phyloP scores from a whole-genome alignment of 2,888 invertebrate genomes.

The Drosophila melanocephala region DNA sequence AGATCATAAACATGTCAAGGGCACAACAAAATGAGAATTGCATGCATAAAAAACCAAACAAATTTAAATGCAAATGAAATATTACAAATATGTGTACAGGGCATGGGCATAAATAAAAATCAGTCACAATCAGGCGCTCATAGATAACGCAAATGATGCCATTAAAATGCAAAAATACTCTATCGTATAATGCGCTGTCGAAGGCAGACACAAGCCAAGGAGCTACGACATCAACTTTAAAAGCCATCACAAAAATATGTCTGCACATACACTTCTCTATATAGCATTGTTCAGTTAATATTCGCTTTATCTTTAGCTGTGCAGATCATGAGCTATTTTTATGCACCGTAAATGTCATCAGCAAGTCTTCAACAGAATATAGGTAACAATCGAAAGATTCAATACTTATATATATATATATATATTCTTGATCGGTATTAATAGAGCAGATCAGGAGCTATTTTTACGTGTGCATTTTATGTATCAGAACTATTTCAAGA shows the following conservation, averaged over 20 bases:
- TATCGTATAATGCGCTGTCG: constrained; percentile 27
- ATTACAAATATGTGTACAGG: constrained; percentile 36
- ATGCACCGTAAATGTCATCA: neutral
- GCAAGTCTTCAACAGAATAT: too few relatives aligned
- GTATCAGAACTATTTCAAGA: neutral
- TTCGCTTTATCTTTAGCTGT: constrained; percentile 5
- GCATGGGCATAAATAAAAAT: constrained; percentile 50
- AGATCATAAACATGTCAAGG: constrained; percentile 65
- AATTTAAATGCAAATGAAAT: constrained; percentile 74
- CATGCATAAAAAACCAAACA: constrained; percentile 28
- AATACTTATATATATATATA: neutral
- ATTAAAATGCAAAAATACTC: constrained; percentile 55
- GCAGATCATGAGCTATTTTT: constrained; percentile 27
- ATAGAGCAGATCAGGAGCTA: neutral
- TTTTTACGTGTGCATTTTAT: neutral
- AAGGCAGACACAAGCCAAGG: neutral
- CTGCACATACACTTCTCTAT: neutral
- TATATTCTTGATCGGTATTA: neutral
- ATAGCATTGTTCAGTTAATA: constrained; percentile 10
- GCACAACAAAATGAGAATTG: constrained; percentile 15
- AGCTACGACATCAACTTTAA: neutral
- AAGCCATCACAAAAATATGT: neutral
- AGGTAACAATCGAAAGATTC: neutral
- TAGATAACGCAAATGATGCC: constrained; percentile 50
- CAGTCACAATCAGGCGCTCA: constrained; percentile 34